Percentiles rank a stretch among this genome's conserved stretches.
Evolutionary conservation across 2,888 invertebrate genomes (phyloP).

Genomic region (Unio delphinus): DNA sequence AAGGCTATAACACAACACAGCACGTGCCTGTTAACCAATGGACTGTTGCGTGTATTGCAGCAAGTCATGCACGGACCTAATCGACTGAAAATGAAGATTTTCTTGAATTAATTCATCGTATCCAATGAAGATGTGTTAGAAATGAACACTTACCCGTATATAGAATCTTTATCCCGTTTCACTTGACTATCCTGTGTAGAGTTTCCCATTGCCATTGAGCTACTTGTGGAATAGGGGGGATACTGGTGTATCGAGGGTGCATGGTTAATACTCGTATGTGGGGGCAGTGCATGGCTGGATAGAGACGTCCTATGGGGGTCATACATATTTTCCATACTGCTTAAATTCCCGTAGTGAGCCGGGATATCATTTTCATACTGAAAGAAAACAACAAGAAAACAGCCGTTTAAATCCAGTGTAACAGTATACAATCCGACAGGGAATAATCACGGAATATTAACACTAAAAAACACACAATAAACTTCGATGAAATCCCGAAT

Average conservation of each 20-base stretch:
- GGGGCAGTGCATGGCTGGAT: conserved; percentile 43
- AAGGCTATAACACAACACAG: too few species aligned
- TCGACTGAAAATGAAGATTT: too few species aligned
- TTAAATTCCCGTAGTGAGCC: conserved; percentile 57
- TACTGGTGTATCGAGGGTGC: conserved; percentile 54
- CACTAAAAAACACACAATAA: conserved; percentile 11
- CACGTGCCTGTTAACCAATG: too few species aligned
- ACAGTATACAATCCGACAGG: background rate
- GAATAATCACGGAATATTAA: conserved; percentile 4
- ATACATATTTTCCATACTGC: conserved; percentile 54
- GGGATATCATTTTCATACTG: conserved; percentile 64
- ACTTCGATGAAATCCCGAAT: conserved; percentile 7
- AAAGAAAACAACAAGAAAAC: conserved; percentile 35
- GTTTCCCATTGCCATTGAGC: conserved; percentile 47
- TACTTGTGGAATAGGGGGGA: conserved; percentile 55
- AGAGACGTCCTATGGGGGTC: conserved; percentile 57
- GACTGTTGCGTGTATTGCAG: too few species aligned
- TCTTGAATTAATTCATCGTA: background rate
- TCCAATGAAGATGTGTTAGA: too few species aligned
- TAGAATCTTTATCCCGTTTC: conserved; percentile 98
- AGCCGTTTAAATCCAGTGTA: background rate
- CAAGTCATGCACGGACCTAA: too few species aligned
- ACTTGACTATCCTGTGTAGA: conserved; percentile 64
- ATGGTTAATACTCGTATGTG: conserved; percentile 54
- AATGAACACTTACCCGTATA: conserved; percentile 88